phyloP scores from a whole-genome alignment of 2,888 invertebrate species.

The Junonia oenone region DNA sequence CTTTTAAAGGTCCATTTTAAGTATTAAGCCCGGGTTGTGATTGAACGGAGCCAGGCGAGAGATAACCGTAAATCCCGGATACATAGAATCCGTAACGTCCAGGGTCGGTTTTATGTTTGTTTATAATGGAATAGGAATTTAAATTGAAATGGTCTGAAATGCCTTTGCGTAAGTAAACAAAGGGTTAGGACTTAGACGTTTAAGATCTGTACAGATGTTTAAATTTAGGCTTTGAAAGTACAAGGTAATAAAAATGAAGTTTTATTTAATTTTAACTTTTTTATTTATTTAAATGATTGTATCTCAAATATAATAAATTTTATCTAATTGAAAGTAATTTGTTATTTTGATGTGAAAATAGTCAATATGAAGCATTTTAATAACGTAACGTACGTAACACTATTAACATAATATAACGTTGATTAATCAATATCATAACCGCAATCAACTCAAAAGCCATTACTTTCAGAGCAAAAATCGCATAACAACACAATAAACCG shows the following conservation, averaged over 20 bases:
- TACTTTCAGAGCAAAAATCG: neutral
- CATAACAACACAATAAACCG: neutral
- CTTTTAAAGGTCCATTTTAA: constrained; percentile 43
- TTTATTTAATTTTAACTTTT: no score
- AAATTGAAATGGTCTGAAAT: neutral
- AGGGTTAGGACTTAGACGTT: neutral
- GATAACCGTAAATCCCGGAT: constrained; percentile 77
- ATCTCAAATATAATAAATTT: no score
- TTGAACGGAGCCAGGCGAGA: constrained; percentile 71
- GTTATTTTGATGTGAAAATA: no score
- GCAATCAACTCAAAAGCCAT: neutral
- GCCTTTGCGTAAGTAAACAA: neutral
- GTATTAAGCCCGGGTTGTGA: constrained; percentile 70
- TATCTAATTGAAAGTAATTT: no score
- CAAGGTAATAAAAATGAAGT: no score
- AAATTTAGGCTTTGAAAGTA: neutral
- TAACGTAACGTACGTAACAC: no score
- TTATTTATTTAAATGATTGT: no score
- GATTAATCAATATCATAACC: no score
- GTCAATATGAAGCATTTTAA: no score
- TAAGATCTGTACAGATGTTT: neutral
- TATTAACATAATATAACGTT: no score
- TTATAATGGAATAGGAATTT: neutral
- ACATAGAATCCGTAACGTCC: constrained; percentile 43
- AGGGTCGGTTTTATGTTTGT: constrained; percentile 26